Evolutionary conservation across 2,888 invertebrate genomes (phyloP).

Genomic region (Coleophora deauratella): DNA sequence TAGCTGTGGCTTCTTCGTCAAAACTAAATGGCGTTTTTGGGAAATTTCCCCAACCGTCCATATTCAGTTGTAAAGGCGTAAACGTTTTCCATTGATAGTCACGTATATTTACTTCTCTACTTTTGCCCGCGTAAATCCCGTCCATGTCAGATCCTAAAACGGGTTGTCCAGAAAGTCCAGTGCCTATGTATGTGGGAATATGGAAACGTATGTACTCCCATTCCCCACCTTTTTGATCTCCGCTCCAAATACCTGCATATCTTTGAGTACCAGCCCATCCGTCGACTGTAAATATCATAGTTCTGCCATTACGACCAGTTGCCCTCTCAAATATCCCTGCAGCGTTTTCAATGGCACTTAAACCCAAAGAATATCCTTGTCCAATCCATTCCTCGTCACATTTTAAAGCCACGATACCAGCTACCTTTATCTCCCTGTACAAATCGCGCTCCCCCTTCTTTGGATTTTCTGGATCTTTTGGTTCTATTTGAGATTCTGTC

Average conservation of each 20-base stretch:
- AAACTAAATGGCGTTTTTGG: conserved; percentile 56
- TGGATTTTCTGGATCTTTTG: conserved; percentile 47
- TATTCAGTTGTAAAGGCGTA: conserved; percentile 60
- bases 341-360: conserved; percentile 53
- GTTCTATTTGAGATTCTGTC: conserved; percentile 59
- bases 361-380: conserved; percentile 53
- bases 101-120: conserved; percentile 46
- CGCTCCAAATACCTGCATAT: conserved; percentile 58
- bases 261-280: conserved; percentile 67
- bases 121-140: conserved; percentile 52
- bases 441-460: conserved; percentile 63
- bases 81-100: conserved; percentile 67
- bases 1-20: conserved; percentile 41
- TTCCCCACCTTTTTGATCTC: conserved; percentile 58
- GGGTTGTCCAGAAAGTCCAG: conserved; percentile 56
- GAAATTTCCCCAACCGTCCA: conserved; percentile 60
- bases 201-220: conserved; percentile 68
- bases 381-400: conserved; percentile 67
- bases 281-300: conserved; percentile 58
- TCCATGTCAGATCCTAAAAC: conserved; percentile 63
- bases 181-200: conserved; percentile 60
- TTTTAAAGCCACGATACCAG: conserved; percentile 55
- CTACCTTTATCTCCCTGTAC: conserved; percentile 43
- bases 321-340: conserved; percentile 33
- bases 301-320: conserved; percentile 31